phyloP scores from a whole-genome alignment of 2,797 vertebrate genomes.

The Danio kyathit region DNA sequence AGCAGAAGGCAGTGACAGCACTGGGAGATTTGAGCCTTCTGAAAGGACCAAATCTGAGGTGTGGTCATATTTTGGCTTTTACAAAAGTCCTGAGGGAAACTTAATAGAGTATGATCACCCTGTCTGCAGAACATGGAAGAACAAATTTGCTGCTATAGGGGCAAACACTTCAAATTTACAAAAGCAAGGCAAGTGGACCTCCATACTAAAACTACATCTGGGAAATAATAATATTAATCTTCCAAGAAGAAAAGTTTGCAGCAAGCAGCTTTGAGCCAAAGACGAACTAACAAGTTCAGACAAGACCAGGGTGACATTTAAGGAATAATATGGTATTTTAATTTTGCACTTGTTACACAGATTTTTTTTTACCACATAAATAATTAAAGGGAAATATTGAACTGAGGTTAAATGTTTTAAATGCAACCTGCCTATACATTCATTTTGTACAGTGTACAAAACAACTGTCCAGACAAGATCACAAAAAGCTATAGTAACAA shows the following conservation, averaged over 20 bases:
- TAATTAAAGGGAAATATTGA: not conserved
- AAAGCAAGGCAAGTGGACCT: not conserved
- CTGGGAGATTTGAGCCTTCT: not conserved
- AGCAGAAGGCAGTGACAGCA: constrained; percentile 1
- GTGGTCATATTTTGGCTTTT: constrained; percentile 16
- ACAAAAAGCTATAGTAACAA: constrained; percentile 2
- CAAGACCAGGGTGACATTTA: not conserved
- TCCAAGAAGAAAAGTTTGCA: not conserved
- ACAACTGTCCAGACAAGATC: constrained; percentile 13
- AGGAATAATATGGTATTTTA: not conserved
- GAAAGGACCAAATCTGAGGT: constrained; percentile 14
- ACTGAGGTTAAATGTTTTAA: constrained; percentile 2
- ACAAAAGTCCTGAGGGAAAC: constrained; percentile 20
- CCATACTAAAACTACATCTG: constrained; percentile 3
- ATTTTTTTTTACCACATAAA: too few relatives aligned
- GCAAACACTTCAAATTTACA: not conserved
- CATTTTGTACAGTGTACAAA: constrained; percentile 16
- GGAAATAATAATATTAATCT: not conserved
- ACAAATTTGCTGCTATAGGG: not conserved
- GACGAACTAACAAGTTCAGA: not conserved
- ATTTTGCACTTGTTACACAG: too few relatives aligned
- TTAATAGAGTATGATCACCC: too few relatives aligned
- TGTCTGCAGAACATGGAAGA: too few relatives aligned
- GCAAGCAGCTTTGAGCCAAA: not conserved
- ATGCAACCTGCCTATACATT: constrained; percentile 2